Evolutionary conservation across 2,888 invertebrate species (phyloP).

Genomic region (Andrena praecox): DNA sequence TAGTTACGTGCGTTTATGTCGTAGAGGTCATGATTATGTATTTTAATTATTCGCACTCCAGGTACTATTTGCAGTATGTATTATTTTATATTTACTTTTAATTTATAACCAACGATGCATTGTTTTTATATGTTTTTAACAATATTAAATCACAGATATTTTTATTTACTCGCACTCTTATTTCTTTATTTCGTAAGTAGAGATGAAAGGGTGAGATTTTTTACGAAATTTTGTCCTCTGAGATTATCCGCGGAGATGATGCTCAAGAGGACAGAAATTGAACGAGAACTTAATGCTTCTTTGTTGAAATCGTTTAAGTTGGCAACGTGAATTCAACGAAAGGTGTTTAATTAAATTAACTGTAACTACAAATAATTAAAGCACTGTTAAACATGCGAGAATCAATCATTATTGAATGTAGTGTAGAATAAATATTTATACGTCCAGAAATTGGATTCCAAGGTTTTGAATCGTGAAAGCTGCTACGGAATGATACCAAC

Average conservation of each 20-base stretch:
- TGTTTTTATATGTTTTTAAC: slow-evolving; percentile 18
- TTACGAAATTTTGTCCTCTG: background rate
- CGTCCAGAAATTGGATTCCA: background rate
- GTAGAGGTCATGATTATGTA: background rate
- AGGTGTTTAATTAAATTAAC: background rate
- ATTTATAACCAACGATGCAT: slow-evolving; percentile 30
- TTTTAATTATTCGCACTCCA: background rate
- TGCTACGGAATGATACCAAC: slow-evolving; percentile 2
- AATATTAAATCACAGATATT: slow-evolving; percentile 26
- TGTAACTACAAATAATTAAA: background rate
- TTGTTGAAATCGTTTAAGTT: background rate
- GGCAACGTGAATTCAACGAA: background rate
- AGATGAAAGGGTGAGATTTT: background rate
- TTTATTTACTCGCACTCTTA: slow-evolving; percentile 21
- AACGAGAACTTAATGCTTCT: no score
- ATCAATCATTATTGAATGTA: slow-evolving; percentile 32
- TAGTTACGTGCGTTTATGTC: background rate
- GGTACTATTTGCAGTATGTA: background rate
- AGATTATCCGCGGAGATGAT: background rate
- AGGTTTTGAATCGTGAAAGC: background rate
- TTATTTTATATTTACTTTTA: slow-evolving; percentile 16
- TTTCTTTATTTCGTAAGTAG: background rate
- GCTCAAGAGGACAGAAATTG: background rate
- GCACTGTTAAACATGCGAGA: slow-evolving; percentile 14
- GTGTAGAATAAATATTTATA: slow-evolving; percentile 22